phyloP scores from a whole-genome alignment of 2,797 vertebrate genomes.

The Naso thynnoides region DNA sequence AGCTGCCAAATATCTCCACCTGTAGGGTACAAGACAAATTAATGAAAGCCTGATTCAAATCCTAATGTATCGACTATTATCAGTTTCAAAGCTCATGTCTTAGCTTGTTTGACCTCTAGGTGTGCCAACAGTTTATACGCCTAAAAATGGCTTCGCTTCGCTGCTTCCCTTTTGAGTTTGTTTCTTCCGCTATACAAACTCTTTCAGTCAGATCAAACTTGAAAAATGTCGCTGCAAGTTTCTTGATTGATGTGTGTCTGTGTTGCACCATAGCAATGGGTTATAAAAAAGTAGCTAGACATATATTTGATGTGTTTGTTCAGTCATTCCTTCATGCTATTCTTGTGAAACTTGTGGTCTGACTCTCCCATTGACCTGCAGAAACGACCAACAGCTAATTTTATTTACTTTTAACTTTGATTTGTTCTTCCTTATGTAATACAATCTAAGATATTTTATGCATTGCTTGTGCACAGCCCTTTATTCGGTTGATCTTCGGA shows the following conservation, averaged over 20 bases:
- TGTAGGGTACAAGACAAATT: constrained; percentile 64
- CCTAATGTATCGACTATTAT: not conserved
- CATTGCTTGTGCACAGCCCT: too few species aligned
- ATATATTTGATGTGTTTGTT: not conserved
- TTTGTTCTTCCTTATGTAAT: too few species aligned
- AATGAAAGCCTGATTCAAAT: not conserved
- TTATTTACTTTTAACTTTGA: too few species aligned
- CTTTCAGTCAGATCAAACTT: not conserved
- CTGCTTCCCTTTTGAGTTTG: not conserved
- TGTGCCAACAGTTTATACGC: not conserved
- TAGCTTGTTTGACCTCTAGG: not conserved
- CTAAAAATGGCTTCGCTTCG: not conserved
- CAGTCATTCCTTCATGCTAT: not conserved
- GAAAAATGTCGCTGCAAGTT: not conserved
- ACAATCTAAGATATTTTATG: too few species aligned
- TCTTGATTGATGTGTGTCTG: not conserved
- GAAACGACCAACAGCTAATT: too few species aligned
- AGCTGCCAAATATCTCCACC: constrained; percentile 99
- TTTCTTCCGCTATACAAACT: not conserved
- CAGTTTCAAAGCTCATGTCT: not conserved
- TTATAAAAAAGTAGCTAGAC: not conserved
- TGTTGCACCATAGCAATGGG: not conserved
- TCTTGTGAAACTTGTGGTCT: not conserved
- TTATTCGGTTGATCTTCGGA: too few species aligned
- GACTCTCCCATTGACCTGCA: too few species aligned